phyloP scores from a whole-genome alignment of 2,888 invertebrate species.

The Labia minor region DNA sequence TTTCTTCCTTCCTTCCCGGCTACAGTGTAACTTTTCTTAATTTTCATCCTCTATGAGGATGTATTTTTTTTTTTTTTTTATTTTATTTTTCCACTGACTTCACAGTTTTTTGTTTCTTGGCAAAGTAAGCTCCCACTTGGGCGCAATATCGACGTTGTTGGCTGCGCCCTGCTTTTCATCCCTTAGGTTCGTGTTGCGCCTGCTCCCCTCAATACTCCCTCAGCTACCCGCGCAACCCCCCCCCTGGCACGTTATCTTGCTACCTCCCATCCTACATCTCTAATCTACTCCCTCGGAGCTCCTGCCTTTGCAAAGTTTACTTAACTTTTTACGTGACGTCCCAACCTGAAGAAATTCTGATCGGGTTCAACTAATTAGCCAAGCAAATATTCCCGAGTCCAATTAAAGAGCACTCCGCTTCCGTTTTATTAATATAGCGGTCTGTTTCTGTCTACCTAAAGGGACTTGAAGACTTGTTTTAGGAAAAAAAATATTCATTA shows the following conservation, averaged over 20 bases:
- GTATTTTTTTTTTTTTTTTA: not conserved
- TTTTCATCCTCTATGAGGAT: conserved; percentile 1
- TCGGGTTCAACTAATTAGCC: not conserved
- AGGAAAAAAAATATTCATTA: no score
- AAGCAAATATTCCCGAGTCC: not conserved
- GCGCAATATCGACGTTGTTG: conserved; percentile 13
- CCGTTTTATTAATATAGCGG: no score
- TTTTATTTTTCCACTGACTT: not conserved
- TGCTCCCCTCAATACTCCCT: not conserved
- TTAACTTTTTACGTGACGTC: not conserved
- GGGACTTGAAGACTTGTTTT: no score
- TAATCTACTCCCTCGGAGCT: not conserved
- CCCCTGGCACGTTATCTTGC: not conserved
- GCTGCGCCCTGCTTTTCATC: not conserved
- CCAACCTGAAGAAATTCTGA: conserved; percentile 3
- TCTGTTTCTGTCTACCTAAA: no score
- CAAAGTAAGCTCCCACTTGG: conserved; percentile 1
- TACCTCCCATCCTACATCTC: not conserved
- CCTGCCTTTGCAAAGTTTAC: conserved; percentile 13
- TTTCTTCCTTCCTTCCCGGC: not conserved
- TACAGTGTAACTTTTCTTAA: conserved; percentile 13
- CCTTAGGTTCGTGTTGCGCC: not conserved
- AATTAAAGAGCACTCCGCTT: not conserved
- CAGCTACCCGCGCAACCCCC: conserved; percentile 13
- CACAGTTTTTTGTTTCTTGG: conserved; percentile 13